phyloP scores from a whole-genome alignment of 2,888 invertebrate species.

The Hypselothyrea guttata region DNA sequence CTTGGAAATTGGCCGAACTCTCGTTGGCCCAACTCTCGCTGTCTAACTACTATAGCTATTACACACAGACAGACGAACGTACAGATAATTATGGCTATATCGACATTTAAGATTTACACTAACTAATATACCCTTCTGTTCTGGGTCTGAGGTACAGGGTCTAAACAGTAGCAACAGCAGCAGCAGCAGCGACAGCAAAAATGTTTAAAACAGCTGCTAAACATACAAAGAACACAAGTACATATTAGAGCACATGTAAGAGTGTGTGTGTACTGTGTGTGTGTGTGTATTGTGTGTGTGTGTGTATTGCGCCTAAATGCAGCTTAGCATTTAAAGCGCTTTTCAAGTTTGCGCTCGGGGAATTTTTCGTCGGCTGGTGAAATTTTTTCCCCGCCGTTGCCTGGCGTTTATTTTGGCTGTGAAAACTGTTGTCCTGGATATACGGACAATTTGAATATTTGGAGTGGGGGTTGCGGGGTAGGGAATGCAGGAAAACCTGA shows the following conservation, averaged over 20 bases:
- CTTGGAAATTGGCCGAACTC: too few species aligned
- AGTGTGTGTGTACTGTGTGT: slow-evolving; percentile 10
- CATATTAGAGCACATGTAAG: background rate
- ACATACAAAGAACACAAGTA: slow-evolving; percentile 50
- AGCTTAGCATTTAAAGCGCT: slow-evolving; percentile 70
- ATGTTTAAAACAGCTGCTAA: slow-evolving; percentile 67
- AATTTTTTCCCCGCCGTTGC: slow-evolving; percentile 35
- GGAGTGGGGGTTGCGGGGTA: background rate
- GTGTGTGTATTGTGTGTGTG: slow-evolving; percentile 27
- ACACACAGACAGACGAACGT: too few species aligned
- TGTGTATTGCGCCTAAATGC: slow-evolving; percentile 57
- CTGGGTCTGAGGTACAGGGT: too few species aligned
- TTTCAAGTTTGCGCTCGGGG: slow-evolving; percentile 54
- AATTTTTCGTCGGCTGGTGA: slow-evolving; percentile 36
- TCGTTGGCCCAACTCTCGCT: too few species aligned
- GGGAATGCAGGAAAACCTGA: background rate
- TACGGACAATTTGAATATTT: background rate
- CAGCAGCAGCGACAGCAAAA: slow-evolving; percentile 52
- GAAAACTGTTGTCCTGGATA: slow-evolving; percentile 49
- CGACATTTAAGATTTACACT: too few species aligned
- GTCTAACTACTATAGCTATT: too few species aligned
- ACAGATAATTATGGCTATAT: too few species aligned
- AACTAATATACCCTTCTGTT: too few species aligned
- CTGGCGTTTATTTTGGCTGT: slow-evolving; percentile 59
- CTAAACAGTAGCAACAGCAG: slow-evolving; percentile 6